Evolutionary conservation across 2,797 vertebrate genomes (phyloP).

Genomic region (Manis crassicaudata): DNA sequence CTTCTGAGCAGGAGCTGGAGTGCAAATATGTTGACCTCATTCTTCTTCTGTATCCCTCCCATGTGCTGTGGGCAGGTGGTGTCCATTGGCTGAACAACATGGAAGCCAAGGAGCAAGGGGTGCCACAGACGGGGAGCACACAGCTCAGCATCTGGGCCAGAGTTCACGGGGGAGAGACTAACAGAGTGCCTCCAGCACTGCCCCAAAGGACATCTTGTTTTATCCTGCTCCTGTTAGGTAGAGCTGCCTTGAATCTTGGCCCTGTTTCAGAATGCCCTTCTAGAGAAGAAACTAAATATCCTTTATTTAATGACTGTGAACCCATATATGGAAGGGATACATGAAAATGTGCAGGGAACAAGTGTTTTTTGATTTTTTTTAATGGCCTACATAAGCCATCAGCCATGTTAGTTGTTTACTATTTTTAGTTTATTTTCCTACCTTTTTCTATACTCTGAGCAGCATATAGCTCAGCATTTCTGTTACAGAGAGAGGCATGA

Average conservation of each 20-base stretch:
- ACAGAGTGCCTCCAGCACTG: neutral
- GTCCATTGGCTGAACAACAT: neutral
- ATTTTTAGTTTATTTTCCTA: slow-evolving; percentile 48
- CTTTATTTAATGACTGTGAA: neutral
- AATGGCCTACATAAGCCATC: neutral
- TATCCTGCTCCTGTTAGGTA: neutral
- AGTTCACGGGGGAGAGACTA: neutral
- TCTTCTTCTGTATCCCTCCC: neutral
- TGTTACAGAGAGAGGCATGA: slow-evolving; percentile 5
- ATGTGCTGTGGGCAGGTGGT: neutral
- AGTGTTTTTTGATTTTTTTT: neutral
- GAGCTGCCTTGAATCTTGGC: slow-evolving; percentile 5
- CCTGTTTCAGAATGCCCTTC: neutral
- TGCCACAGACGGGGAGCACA: neutral
- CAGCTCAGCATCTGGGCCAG: neutral
- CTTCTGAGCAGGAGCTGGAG: neutral
- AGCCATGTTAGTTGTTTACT: neutral
- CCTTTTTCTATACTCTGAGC: neutral
- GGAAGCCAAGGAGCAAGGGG: neutral
- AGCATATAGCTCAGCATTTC: neutral
- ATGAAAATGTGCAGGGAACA: slow-evolving; percentile 43
- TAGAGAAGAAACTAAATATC: neutral
- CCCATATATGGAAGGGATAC: neutral
- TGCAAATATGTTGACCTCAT: neutral
- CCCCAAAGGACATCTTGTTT: neutral